phyloP scores from a whole-genome alignment of 64 coral and sea anemone genomes.

The Montipora cactus region DNA sequence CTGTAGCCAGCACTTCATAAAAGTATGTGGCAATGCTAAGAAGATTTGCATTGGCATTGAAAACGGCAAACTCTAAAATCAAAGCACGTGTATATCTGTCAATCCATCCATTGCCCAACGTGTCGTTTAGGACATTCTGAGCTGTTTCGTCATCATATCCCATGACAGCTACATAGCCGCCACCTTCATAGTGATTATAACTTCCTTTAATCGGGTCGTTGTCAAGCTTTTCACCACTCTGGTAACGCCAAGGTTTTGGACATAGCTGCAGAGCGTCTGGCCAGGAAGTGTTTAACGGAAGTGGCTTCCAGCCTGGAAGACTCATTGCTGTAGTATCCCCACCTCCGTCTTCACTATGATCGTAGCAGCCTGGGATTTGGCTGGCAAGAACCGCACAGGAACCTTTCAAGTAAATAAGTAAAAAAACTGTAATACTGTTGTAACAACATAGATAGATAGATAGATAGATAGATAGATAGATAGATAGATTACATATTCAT shows the following conservation, averaged over 20 bases:
- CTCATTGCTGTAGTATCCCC: conserved; percentile 26
- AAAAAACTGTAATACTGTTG: too few relatives aligned
- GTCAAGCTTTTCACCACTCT: background rate
- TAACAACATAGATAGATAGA: too few relatives aligned
- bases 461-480: too few relatives aligned
- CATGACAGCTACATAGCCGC: conserved; percentile 73
- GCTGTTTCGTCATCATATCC: conserved; percentile 60
- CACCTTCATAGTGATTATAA: conserved; percentile 51
- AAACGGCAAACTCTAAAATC: conserved; percentile 68
- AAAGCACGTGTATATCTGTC: conserved; percentile 59
- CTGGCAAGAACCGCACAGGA: conserved; percentile 8
- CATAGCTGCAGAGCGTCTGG: conserved; percentile 25
- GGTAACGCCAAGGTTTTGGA: conserved; percentile 81
- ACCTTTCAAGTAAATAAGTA: background rate
- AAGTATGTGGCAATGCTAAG: conserved; percentile 51
- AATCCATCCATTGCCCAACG: conserved; percentile 50
- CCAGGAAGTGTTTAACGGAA: conserved; percentile 16
- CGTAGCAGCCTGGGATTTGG: conserved; percentile 28
- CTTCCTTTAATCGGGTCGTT: background rate
- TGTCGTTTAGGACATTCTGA: background rate
- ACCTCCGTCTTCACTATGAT: background rate
- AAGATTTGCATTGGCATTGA: conserved; percentile 64
- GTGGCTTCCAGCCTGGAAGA: conserved; percentile 56
- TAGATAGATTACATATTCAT: too few relatives aligned
- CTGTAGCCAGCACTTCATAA: conserved; percentile 58